Evolutionary conservation across 2,797 vertebrate genomes (phyloP).

Genomic region (Diplodus puntazzo): DNA sequence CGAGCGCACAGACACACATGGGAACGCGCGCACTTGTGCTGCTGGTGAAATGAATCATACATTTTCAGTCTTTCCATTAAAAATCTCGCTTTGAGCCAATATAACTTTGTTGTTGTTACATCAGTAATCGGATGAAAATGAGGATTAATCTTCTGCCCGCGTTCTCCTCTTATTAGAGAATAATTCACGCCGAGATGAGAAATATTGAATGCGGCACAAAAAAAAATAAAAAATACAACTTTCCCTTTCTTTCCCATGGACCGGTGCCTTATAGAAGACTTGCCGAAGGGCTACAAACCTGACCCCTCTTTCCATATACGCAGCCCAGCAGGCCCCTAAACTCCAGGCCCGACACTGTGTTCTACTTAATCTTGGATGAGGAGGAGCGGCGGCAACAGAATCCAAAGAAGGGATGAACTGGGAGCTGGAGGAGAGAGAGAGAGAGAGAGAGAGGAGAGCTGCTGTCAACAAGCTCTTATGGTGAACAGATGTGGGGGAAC

Average conservation of each 20-base stretch:
- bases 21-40: neutral
- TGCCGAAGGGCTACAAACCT: conserved; percentile 30
- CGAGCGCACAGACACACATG: conserved; percentile 12
- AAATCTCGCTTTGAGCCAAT: conserved; percentile 34
- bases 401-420: conserved; percentile 66
- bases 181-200: conserved; percentile 47
- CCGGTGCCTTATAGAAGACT: conserved; percentile 18
- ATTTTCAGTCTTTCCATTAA: conserved; percentile 58
- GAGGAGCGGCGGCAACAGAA: conserved; percentile 61
- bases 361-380: conserved; percentile 76
- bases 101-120: conserved; percentile 42
- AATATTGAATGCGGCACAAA: conserved; percentile 21
- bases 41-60: conserved; percentile 51
- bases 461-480: conserved; percentile 89
- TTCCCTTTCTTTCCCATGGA: neutral
- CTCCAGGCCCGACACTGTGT: conserved; percentile 48
- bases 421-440: conserved; percentile 53
- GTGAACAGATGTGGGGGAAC: conserved; percentile 88
- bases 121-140: conserved; percentile 61
- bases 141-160: conserved; percentile 48
- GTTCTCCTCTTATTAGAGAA: conserved; percentile 35
- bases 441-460: conserved; percentile 51
- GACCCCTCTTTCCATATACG: conserved; percentile 47
- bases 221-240: neutral
- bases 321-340: conserved; percentile 53